Conservation (phyloP, 2,113 vertebrate genomes). For the Hirundichthys speculiger region DNA sequence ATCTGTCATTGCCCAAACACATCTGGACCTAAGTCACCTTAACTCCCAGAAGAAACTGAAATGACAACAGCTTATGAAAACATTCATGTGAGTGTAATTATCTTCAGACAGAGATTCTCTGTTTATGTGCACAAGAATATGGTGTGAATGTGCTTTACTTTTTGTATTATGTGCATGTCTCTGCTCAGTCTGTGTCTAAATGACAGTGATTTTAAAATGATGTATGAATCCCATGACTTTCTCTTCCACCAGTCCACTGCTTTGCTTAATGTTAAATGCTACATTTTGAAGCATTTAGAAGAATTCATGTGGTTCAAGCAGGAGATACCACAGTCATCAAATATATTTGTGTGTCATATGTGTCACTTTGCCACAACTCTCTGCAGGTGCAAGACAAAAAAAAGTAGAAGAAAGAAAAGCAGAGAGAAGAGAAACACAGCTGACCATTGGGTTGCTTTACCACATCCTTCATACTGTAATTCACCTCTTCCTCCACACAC, state of each 20-base stretch:
- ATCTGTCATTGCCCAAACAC: no score
- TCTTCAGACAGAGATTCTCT: no score
- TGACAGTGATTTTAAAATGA: constrained; percentile 16
- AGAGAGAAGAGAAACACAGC: constrained; percentile 51
- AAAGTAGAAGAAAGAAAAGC: constrained; percentile 26
- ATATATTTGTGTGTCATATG: constrained; percentile 3
- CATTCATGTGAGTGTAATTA: no score
- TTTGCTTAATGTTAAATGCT: constrained; percentile 53
- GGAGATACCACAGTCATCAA: constrained; percentile 13
- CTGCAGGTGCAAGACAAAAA: constrained; percentile 58
- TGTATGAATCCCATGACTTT: constrained; percentile 42
- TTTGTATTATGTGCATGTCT: constrained; percentile 22
- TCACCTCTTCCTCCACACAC: constrained; percentile 14
- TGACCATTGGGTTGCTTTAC: constrained; percentile 56
- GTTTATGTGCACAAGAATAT: no score
- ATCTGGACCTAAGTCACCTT: no score
- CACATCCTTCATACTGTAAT: constrained; percentile 54
- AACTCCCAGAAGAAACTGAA: no score
- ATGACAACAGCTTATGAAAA: no score
- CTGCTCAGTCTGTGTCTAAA: constrained; percentile 28
- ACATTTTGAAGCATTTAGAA: neutral
- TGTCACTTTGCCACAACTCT: constrained; percentile 19
- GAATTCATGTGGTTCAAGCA: neutral
- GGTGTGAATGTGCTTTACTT: neutral
- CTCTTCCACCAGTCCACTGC: constrained; percentile 28